A percentile compares a stretch with the other conserved stretches of the same genome.
These are phyloP conservation scores for Acrobasis repandana DNA, from an alignment of 2,888 invertebrate genomes.

Conservation along the genomic window DNA sequence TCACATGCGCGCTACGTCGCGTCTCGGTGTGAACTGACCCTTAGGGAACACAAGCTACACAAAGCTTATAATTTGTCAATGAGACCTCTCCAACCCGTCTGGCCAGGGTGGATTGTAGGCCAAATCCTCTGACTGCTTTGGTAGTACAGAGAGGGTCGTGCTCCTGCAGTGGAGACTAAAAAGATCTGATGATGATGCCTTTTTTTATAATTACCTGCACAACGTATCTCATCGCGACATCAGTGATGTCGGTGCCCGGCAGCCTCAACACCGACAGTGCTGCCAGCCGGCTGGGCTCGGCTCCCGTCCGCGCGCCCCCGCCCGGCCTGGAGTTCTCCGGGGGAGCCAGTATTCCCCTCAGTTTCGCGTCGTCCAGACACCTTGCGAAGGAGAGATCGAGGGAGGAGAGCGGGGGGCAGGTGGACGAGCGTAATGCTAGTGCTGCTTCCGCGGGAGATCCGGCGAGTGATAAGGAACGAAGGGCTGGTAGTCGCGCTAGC, in stretches of 20 bases:
- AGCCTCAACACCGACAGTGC: conserved; percentile 89
- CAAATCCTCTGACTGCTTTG: too few relatives aligned
- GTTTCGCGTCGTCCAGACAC: conserved; percentile 91
- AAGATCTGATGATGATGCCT: too few relatives aligned
- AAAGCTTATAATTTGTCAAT: too few relatives aligned
- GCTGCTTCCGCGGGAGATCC: conserved; percentile 90
- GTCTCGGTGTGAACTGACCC: too few relatives aligned
- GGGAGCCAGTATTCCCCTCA: conserved; percentile 93
- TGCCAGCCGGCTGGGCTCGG: conserved; percentile 82
- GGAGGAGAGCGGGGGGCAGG: conserved; percentile 89
- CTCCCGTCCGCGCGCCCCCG: conserved; percentile 66
- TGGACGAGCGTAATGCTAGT: conserved; percentile 90
- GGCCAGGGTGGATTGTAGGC: too few relatives aligned
- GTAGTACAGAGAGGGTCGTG: too few relatives aligned
- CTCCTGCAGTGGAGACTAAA: too few relatives aligned
- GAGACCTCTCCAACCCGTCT: too few relatives aligned
- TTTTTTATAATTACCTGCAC: conserved; percentile 61
- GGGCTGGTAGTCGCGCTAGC: conserved; percentile 91
- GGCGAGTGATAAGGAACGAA: conserved; percentile 90
- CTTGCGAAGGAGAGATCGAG: conserved; percentile 94
- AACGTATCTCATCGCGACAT: conserved; percentile 87
- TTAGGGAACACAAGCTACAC: too few relatives aligned
- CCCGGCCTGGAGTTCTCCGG: conserved; percentile 92
- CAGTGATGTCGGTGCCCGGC: conserved; percentile 95
- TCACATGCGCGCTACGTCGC: too few relatives aligned